Evolutionary conservation across 1,140 invertebrate species (phyloP), one percentile per base, ranked within the genome.

Genomic region (Alviniconcha marisindica): DNA sequence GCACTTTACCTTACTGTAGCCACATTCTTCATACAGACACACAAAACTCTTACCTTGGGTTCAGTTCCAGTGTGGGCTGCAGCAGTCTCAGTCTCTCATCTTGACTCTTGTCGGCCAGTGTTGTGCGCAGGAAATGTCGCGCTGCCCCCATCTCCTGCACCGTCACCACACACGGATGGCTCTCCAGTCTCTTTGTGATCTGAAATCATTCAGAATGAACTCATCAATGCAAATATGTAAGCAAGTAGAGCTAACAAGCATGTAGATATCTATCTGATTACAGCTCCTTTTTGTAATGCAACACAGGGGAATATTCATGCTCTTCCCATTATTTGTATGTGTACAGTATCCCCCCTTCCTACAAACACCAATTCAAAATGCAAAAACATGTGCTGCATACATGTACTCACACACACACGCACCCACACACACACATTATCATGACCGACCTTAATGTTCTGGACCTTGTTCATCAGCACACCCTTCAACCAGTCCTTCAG

Each of bases 121-220:
- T 97, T 5, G 97, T 98, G 73, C 96, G 95, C 81, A 99, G 96
- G 89, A 99, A 99, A 93, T 99, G 98, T 83, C 98, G 94, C 0
- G 98, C 98, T 15, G 97, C 96, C 0, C 97, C 97, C 97, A 99
- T 99, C 93, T 99, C 98, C 89, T 97, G 96, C 0, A 99, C 97
- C 1, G 97, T 98, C 0, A 99, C 95, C 1, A 98, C 96, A 92
- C 97, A 99, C 0, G 98, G 98, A 94, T 99, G 97, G 1, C 95
- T 95, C 82, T 97, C 97, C 28, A 99, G 92, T 51, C 96, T 95
- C 40, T 95, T 95, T 0, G 97, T 99, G 0, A 96, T 95, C 93
- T 94, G 78, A 12, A 82, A n/a, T n/a, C n/a, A n/a, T n/a, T n/a
- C n/a, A n/a, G n/a, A n/a, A n/a, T n/a, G n/a, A n/a, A n/a, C n/a